Evolutionary conservation across 1,140 invertebrate genomes (phyloP).

Genomic region (Pectinophora gossypiella): DNA sequence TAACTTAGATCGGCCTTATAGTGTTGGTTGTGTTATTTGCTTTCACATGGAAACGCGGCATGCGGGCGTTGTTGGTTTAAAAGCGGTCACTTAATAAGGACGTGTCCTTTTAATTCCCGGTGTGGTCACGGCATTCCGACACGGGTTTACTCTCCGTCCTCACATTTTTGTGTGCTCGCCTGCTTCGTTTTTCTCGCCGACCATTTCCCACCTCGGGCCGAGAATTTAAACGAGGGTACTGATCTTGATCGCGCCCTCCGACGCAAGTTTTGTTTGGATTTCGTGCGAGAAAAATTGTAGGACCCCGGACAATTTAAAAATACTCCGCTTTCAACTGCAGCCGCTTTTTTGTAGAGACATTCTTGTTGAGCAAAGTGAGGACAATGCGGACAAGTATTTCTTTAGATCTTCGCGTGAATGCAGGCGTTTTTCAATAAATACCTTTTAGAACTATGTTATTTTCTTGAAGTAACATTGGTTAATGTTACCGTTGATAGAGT

Average conservation of each 20-base stretch:
- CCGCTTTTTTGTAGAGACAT: conserved; percentile 14
- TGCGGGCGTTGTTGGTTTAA: conserved; percentile 28
- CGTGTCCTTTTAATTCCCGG: conserved; percentile 34
- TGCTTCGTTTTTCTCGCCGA: conserved; percentile 37
- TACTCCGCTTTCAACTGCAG: conserved; percentile 16
- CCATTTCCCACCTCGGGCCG: conserved; percentile 46
- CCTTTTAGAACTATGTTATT: too few relatives aligned
- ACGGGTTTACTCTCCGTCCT: conserved; percentile 40
- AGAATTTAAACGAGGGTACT: conserved; percentile 55
- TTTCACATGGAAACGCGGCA: conserved; percentile 49
- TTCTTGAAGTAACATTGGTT: too few relatives aligned
- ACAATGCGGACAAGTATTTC: conserved; percentile 1
- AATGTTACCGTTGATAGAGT: too few relatives aligned
- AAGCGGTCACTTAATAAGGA: conserved; percentile 47
- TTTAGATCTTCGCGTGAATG: too few relatives aligned
- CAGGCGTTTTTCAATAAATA: too few relatives aligned
- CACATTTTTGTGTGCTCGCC: conserved; percentile 47
- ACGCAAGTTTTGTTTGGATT: conserved; percentile 25
- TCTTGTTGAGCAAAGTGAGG: conserved; percentile 22
- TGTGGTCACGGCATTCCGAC: conserved; percentile 46
- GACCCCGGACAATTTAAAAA: conserved; percentile 27
- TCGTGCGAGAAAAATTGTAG: conserved; percentile 24
- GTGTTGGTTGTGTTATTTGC: conserved; percentile 21
- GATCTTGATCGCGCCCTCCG: conserved; percentile 26
- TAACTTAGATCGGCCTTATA: too few relatives aligned